Evolutionary conservation across 1,140 invertebrate genomes (phyloP).

Genomic region (Conus betulinus): DNA sequence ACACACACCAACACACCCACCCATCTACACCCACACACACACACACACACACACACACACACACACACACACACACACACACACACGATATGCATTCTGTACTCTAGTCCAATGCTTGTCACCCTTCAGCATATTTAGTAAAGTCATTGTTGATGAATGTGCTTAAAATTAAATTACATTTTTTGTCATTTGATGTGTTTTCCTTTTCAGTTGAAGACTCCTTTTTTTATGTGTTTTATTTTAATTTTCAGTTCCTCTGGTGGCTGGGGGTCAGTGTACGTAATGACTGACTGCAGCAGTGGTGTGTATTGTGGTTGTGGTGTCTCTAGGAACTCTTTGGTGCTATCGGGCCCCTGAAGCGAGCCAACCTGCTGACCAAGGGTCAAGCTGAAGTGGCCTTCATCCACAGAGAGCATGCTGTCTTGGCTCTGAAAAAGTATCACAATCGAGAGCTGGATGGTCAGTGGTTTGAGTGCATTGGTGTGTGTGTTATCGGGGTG

Average conservation of each 20-base stretch:
- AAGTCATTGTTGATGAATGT: too few species aligned
- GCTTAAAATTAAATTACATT: too few species aligned
- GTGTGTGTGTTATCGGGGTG: too few species aligned
- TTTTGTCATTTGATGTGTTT: background rate
- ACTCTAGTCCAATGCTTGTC: too few species aligned
- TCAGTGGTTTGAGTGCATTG: constrained; percentile 40
- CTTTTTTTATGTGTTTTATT: background rate
- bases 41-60: too few species aligned
- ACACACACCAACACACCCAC: too few species aligned
- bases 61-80: too few species aligned
- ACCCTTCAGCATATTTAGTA: too few species aligned
- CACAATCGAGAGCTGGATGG: constrained; percentile 93
- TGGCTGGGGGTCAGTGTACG: background rate
- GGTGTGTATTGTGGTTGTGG: background rate
- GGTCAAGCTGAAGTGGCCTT: constrained; percentile 94
- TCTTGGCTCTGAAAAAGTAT: constrained; percentile 92
- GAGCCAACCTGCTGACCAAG: constrained; percentile 88
- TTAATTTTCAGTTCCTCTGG: background rate
- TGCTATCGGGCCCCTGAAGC: constrained; percentile 90
- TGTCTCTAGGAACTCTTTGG: constrained; percentile 88
- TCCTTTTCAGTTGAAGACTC: background rate
- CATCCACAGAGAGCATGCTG: constrained; percentile 88
- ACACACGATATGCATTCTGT: too few species aligned
- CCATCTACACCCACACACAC: too few species aligned
- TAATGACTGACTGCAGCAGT: background rate